Evolutionary conservation across 2,888 invertebrate species (phyloP).

Genomic region (Chaetoderma sp.): DNA sequence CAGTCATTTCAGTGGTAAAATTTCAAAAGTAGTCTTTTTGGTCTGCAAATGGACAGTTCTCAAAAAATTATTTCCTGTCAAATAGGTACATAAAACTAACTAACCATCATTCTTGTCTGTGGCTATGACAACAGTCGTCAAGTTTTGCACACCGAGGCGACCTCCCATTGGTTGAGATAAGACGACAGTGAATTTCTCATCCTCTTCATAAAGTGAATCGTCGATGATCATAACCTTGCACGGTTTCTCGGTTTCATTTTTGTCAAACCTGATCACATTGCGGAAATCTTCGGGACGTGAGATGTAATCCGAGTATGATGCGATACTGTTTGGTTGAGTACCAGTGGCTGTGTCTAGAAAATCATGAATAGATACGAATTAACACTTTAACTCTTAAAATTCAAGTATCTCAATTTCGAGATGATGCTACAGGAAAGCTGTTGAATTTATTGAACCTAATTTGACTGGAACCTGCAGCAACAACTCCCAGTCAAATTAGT

Average conservation of each 20-base stretch:
- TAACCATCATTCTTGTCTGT: conserved; percentile 66
- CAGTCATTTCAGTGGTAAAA: no score
- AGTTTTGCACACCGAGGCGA: conserved; percentile 46
- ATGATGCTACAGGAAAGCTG: no score
- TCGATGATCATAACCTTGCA: conserved; percentile 66
- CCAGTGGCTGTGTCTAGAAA: conserved; percentile 63
- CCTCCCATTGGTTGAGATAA: conserved; percentile 63
- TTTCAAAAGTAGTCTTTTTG: no score
- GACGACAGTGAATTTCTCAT: conserved; percentile 60
- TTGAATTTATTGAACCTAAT: no score
- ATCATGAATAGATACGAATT: no score
- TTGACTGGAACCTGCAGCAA: no score
- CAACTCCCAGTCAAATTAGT: no score
- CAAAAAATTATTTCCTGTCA: no score
- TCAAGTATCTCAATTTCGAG: no score
- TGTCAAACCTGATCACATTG: conserved; percentile 59
- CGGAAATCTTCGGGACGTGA: conserved; percentile 57
- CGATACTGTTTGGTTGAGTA: conserved; percentile 55
- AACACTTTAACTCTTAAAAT: no score
- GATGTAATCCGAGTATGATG: conserved; percentile 67
- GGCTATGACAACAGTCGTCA: conserved; percentile 55
- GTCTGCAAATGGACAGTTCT: no score
- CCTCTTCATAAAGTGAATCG: conserved; percentile 66
- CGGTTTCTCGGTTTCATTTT: conserved; percentile 51
- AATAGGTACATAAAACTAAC: no score